Conservation (phyloP, 37 sponge, comb jelly and placozoan species). For the Amphimedon queenslandica region DNA sequence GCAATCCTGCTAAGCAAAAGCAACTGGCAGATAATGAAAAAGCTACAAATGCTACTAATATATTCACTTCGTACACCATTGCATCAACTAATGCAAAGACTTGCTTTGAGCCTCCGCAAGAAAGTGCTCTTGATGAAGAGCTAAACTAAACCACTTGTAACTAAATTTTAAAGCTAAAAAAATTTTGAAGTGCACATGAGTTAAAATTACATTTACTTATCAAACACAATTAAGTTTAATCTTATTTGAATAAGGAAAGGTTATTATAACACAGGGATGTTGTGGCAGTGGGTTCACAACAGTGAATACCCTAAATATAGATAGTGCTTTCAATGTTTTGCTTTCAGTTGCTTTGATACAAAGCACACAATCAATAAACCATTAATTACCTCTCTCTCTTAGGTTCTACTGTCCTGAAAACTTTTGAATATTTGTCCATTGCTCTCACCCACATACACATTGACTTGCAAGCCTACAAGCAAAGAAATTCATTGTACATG, state of each 20-base stretch:
- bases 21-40: not conserved
- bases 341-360: too few relatives aligned
- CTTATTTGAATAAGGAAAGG: too few relatives aligned
- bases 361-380: not conserved
- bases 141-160: not conserved
- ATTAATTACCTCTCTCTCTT: slow-evolving; percentile 87
- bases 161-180: not conserved
- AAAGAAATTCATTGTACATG: not conserved
- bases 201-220: not conserved
- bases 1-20: not conserved
- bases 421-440: slow-evolving; percentile 87
- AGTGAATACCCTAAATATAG: too few relatives aligned
- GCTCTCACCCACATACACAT: slow-evolving; percentile 99
- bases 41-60: not conserved
- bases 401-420: slow-evolving; percentile 93
- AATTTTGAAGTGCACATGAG: not conserved
- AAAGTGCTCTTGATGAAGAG: not conserved
- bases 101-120: not conserved
- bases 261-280: too few relatives aligned
- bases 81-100: not conserved
- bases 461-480: slow-evolving; percentile 86
- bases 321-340: too few relatives aligned
- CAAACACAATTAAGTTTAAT: too few relatives aligned
- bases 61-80: not conserved
- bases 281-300: too few relatives aligned